Evolutionary conservation across 1,140 invertebrate genomes (phyloP).

Genomic region (Drosophila obscura): DNA sequence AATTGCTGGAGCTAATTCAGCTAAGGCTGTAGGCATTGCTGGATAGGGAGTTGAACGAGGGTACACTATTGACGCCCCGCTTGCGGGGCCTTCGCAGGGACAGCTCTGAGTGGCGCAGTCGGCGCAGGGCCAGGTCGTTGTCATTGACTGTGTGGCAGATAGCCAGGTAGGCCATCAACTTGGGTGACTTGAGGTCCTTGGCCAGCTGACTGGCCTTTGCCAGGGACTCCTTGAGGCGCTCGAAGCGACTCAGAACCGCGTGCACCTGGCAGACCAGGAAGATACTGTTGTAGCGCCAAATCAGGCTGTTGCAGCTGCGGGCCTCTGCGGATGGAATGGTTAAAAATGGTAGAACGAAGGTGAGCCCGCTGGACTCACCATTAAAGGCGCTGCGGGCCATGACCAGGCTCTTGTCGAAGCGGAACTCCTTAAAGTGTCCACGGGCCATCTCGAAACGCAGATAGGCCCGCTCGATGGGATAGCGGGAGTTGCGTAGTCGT

Average conservation of each 20-base stretch:
- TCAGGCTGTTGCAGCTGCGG: slow-evolving; percentile 33
- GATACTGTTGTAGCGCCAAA: slow-evolving; percentile 56
- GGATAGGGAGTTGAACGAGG: background rate
- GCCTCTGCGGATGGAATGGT: slow-evolving; percentile 30
- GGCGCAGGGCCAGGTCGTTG: slow-evolving; percentile 27
- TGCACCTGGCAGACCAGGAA: slow-evolving; percentile 64
- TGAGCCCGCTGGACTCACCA: slow-evolving; percentile 21
- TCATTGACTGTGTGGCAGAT: slow-evolving; percentile 52
- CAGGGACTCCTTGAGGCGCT: slow-evolving; percentile 44
- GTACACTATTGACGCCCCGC: background rate
- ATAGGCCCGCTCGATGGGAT: slow-evolving; percentile 53
- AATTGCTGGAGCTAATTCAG: too few relatives aligned
- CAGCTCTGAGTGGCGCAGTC: slow-evolving; percentile 1
- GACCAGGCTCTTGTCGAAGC: slow-evolving; percentile 35
- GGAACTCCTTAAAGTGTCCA: slow-evolving; percentile 40
- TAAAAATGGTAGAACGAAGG: background rate
- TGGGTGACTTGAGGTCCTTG: slow-evolving; percentile 5
- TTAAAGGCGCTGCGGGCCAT: slow-evolving; percentile 31
- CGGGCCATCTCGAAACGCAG: slow-evolving; percentile 56
- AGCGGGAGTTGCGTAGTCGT: slow-evolving; percentile 51
- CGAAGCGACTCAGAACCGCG: slow-evolving; percentile 41
- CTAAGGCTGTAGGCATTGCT: too few relatives aligned
- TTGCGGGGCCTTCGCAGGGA: background rate
- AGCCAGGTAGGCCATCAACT: slow-evolving; percentile 46
- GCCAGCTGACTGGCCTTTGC: slow-evolving; percentile 41